phyloP scores from a whole-genome alignment of 2,888 invertebrate genomes.

The Tribolium freemani region DNA sequence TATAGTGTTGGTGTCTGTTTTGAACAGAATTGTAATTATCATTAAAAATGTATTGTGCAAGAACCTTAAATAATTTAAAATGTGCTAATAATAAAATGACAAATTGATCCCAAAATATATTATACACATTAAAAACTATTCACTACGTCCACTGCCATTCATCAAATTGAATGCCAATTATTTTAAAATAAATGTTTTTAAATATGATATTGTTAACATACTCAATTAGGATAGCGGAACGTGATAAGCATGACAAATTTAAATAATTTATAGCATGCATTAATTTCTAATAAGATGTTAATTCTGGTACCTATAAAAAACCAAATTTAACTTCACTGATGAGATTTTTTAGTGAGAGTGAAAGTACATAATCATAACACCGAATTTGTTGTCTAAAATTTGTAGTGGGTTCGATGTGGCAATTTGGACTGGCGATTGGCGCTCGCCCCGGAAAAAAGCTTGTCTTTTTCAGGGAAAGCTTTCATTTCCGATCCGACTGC shows the following conservation, averaged over 20 bases:
- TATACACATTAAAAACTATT: neutral
- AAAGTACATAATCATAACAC: too few species aligned
- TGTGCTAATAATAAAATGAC: too few species aligned
- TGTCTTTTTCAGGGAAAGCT: conserved; percentile 52
- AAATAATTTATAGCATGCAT: neutral
- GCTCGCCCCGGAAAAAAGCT: conserved; percentile 32
- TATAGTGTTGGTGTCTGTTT: too few species aligned
- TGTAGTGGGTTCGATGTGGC: neutral
- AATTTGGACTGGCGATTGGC: conserved; percentile 17
- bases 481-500: conserved; percentile 69
- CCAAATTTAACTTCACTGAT: neutral
- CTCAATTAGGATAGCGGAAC: neutral
- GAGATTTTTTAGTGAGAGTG: too few species aligned
- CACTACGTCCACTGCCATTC: neutral
- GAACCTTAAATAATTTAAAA: too few species aligned
- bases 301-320: neutral
- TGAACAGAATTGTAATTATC: too few species aligned
- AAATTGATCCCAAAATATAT: neutral
- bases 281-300: neutral
- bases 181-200: neutral
- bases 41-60: too few species aligned
- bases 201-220: neutral
- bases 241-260: neutral
- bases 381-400: neutral
- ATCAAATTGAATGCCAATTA: neutral